Percentiles rank a stretch among this genome's conserved stretches.
Conservation (phyloP, 2,888 invertebrate genomes). For the Mechanitis mazaeus region DNA sequence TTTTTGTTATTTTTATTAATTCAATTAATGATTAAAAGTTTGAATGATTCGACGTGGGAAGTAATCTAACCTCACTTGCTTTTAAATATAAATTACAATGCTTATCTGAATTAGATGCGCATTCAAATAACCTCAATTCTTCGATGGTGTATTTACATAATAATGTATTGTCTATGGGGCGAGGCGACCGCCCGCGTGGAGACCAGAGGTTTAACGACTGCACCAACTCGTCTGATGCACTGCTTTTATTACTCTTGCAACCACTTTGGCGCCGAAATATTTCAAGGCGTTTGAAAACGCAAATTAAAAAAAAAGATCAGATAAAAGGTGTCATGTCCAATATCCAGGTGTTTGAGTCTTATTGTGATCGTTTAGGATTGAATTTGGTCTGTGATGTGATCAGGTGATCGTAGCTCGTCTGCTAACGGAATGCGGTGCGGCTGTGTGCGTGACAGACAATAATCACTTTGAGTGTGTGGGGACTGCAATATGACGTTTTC, state of each 20-base stretch:
- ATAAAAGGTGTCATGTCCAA: constrained; percentile 35
- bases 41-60: constrained; percentile 34
- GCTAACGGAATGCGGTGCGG: constrained; percentile 33
- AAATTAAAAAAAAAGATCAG: constrained; percentile 38
- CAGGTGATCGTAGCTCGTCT: constrained; percentile 22
- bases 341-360: constrained; percentile 32
- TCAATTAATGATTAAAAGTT: background rate
- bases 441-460: constrained; percentile 33
- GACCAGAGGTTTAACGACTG: constrained; percentile 57
- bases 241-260: constrained; percentile 42
- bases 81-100: constrained; percentile 65
- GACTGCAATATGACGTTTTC: constrained; percentile 69
- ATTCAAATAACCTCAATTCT: constrained; percentile 59
- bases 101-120: constrained; percentile 67
- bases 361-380: constrained; percentile 9
- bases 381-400: constrained; percentile 12
- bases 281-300: constrained; percentile 32
- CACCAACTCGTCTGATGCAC: constrained; percentile 45
- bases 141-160: constrained; percentile 66
- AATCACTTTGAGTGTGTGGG: constrained; percentile 57
- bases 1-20: constrained; percentile 23
- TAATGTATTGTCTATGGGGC: constrained; percentile 70
- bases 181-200: constrained; percentile 53
- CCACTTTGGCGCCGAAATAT: constrained; percentile 36
- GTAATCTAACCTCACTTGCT: constrained; percentile 63